Evolutionary conservation across 2,888 invertebrate species (phyloP).

Genomic region (Caenorhabditis uteleia): DNA sequence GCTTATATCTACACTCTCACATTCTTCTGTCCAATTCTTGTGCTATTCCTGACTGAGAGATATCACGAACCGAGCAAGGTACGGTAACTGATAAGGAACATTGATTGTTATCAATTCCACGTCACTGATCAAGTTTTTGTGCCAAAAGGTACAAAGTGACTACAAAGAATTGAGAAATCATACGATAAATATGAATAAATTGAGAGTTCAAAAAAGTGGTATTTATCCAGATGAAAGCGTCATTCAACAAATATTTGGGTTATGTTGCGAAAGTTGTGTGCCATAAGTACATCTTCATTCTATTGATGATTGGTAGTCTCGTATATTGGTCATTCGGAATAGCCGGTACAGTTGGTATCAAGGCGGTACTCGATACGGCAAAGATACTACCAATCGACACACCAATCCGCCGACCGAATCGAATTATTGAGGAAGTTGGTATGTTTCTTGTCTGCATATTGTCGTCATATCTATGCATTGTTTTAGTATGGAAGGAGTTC

Average conservation of each 20-base stretch:
- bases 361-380: constrained; percentile 60
- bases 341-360: constrained; percentile 55
- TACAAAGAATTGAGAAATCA: no score
- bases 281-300: constrained; percentile 11
- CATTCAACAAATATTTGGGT: constrained; percentile 23
- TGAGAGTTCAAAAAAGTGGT: constrained; percentile 17
- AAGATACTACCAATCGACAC: constrained; percentile 64
- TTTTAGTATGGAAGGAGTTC: constrained; percentile 64
- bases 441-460: not conserved
- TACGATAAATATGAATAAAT: constrained; percentile 3
- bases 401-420: constrained; percentile 62
- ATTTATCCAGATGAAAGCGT: constrained; percentile 5
- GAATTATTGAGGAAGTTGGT: constrained; percentile 58
- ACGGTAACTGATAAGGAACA: not conserved
- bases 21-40: constrained; percentile 56
- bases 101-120: no score
- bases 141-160: no score
- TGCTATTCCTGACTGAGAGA: constrained; percentile 23
- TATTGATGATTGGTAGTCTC: constrained; percentile 20
- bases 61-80: constrained; percentile 20
- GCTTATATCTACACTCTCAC: constrained; percentile 66
- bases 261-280: constrained; percentile 34
- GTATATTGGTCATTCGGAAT: constrained; percentile 53
- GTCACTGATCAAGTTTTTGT: no score
- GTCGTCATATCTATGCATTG: not conserved